Percentiles rank a stretch among this genome's conserved stretches.
These are phyloP conservation scores for Lasius fuliginosus DNA, from an alignment of 2,888 invertebrate species.

Conservation along the genomic window DNA sequence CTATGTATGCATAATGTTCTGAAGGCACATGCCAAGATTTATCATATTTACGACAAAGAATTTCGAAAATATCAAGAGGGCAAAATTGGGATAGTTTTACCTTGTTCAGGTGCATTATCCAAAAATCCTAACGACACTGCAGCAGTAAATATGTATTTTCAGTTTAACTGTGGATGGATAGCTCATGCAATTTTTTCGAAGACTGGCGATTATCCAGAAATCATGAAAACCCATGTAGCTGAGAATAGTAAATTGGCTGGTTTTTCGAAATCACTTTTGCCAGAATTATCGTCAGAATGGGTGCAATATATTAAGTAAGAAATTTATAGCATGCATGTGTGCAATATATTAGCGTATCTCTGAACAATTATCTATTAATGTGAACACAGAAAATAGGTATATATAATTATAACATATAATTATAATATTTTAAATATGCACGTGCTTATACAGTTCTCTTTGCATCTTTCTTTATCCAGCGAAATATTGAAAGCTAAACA, in stretches of 20 bases:
- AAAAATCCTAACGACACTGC: slow-evolving; percentile 63
- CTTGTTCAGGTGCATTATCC: slow-evolving; percentile 62
- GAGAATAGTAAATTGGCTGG: slow-evolving; percentile 86
- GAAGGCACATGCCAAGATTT: slow-evolving; percentile 91
- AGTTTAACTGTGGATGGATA: slow-evolving; percentile 86
- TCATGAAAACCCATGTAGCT: slow-evolving; percentile 86
- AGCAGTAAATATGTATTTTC: slow-evolving; percentile 72
- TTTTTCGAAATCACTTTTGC: slow-evolving; percentile 86
- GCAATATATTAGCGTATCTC: background rate
- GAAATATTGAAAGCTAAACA: background rate
- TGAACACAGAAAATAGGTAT: background rate
- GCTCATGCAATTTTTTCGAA: slow-evolving; percentile 86
- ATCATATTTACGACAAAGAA: slow-evolving; percentile 89
- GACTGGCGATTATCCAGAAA: slow-evolving; percentile 87
- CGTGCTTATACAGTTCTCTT: background rate
- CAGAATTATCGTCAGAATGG: slow-evolving; percentile 87
- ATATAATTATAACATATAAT: background rate
- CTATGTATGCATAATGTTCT: slow-evolving; percentile 91
- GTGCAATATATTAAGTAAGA: slow-evolving; percentile 87
- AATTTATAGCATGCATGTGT: background rate
- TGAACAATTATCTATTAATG: background rate
- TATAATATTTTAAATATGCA: background rate
- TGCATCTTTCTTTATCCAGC: background rate
- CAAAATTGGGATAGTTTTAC: slow-evolving; percentile 79
- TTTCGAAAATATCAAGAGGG: slow-evolving; percentile 88